A percentile compares a stretch with the other conserved stretches of the same genome.
Evolutionary conservation across 2,797 vertebrate genomes (phyloP).

Genomic region (Cryptoprocta ferox): DNA sequence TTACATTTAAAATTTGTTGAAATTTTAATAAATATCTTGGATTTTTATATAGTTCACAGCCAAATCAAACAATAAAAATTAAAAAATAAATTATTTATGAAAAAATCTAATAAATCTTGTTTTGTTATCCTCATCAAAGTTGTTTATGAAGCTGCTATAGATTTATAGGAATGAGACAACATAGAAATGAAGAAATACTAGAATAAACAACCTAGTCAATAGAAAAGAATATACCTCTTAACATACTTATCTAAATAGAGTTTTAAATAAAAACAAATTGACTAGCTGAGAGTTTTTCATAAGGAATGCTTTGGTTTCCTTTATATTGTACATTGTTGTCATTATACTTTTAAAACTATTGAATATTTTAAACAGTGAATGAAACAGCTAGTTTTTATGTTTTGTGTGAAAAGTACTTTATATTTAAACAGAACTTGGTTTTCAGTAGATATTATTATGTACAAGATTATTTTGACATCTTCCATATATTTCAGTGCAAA

Average conservation of each 20-base stretch:
- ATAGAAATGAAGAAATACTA: background rate
- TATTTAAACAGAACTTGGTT: background rate
- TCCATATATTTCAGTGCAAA: background rate
- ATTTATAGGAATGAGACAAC: background rate
- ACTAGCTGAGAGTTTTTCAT: background rate
- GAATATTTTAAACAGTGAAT: background rate
- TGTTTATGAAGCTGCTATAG: background rate
- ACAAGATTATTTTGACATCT: background rate
- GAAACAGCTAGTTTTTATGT: background rate
- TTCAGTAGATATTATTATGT: background rate
- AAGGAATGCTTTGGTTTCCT: background rate
- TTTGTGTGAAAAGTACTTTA: background rate
- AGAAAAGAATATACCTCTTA: background rate
- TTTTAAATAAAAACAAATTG: background rate
- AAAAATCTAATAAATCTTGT: background rate
- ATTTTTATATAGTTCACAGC: background rate
- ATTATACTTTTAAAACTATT: slow-evolving; percentile 19
- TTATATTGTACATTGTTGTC: background rate
- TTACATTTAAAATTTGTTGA: background rate
- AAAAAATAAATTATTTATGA: background rate
- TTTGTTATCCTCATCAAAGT: background rate
- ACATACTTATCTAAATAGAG: background rate
- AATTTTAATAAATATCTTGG: background rate
- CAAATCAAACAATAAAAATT: background rate
- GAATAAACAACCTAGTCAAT: background rate